Conservation (phyloP, 1,140 invertebrate genomes). For the Manduca sexta region DNA sequence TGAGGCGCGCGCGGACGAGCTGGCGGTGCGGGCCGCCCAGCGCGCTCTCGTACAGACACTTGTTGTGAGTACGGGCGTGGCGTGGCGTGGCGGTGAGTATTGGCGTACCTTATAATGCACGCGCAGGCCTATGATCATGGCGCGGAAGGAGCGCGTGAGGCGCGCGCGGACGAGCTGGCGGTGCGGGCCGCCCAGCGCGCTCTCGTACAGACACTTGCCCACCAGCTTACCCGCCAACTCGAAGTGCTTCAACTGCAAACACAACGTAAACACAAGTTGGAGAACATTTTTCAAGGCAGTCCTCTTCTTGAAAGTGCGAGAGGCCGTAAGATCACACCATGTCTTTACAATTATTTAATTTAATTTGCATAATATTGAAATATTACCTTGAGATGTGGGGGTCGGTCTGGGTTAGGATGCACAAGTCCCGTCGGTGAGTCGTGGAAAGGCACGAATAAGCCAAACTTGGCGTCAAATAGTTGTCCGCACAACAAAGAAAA, state of each 20-base stretch:
- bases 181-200: slow-evolving; percentile 90
- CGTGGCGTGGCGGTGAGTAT: no score
- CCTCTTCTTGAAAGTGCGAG: no score
- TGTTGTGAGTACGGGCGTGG: no score
- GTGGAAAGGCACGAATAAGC: slow-evolving; percentile 89
- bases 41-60: no score
- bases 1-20: no score
- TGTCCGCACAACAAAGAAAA: slow-evolving; percentile 91
- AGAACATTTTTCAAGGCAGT: no score
- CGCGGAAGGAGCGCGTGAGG: slow-evolving; percentile 66
- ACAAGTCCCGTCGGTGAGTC: slow-evolving; percentile 89
- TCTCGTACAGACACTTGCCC: slow-evolving; percentile 93
- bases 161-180: slow-evolving; percentile 91
- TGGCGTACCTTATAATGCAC: no score
- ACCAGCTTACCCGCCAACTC: slow-evolving; percentile 96
- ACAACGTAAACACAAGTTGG: slow-evolving; percentile 1
- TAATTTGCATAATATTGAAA: not conserved
- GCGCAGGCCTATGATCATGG: no score
- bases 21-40: no score
- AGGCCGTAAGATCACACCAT: no score
- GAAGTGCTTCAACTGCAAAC: slow-evolving; percentile 87
- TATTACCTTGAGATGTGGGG: slow-evolving; percentile 78
- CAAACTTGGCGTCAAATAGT: slow-evolving; percentile 88
- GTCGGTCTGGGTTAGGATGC: slow-evolving; percentile 89
- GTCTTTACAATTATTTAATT: not conserved